Base-by-base conservation (phyloP, 2,797 vertebrate species). In the Sebastolobus altivelis region DNA sequence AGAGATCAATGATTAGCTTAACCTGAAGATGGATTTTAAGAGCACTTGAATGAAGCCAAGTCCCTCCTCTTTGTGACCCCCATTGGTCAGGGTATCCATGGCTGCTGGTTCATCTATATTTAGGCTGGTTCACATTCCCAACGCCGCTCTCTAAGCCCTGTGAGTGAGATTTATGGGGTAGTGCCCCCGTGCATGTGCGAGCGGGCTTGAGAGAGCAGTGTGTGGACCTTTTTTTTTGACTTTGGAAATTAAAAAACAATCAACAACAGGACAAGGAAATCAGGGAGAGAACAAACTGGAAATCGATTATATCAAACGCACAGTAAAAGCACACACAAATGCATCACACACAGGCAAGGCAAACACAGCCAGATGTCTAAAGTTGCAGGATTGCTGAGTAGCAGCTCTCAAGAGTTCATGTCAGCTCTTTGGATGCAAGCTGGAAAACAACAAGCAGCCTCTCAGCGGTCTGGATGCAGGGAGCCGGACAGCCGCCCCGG, bases 71-170 rank as follows among this genome's bases (percentile, higher is more conserved):
- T 86, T 89, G 81, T 89, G 80, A 92, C 90, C 89, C 88, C 75
- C 76, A 81, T 84, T 92, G 93, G 94, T 90, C 84, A 87, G 85
- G 87, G 88, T 94, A 95, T 95, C 93, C 77, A 91, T 95, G 91
- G 84, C 94, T 89, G 89, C 90, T 89, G 86, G 90, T 91, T 90
- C 85, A 83, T 86, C 95, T 96, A 95, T 94, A 95, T 96, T 95
- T 95, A 95, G 93, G 81, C 69, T 78, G 87, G 92, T 93, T 94
- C 94, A 92, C 94, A 95, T 96, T 95, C 94, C 92, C 92, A 85
- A 94, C 92, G 81, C 89, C 88, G 90, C 90, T 85, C 91, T 87
- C 93, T 88, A 91, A 93, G 93, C 93, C 90, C 80, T 62, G 81
- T 84, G 90, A 93, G 87, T 87, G 78, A 93, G 93, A 96, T 95